Base-by-base conservation (phyloP, 30 jellyfish, hydroid and myxozoan species). In the Hydractinia symbiolongicarpus region DNA sequence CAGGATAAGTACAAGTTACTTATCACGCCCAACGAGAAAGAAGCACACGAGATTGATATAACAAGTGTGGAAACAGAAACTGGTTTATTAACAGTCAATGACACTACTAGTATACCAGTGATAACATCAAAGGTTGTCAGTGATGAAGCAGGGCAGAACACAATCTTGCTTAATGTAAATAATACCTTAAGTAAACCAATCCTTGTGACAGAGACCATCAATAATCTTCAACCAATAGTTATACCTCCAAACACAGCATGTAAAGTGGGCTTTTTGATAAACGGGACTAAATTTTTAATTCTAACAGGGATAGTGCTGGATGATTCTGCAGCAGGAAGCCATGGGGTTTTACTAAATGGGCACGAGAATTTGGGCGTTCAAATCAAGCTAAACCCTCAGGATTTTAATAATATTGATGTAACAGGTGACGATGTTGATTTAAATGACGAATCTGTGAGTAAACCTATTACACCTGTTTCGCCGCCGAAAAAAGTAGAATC, bases 221-320 rank as follows among this genome's bases (percentile, higher is more conserved):
- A 81, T 71, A 67, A 72, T n/a, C 66, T 88, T 86, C 78, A 78
- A 66, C 99, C 99, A 4, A 66, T 93, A 5, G 86, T 93, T 52
- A 87, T 93, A 4, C 95, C 93, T 8, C 95, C 91, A 66, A 70
- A 80, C 14, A 82, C 85, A 16, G 64, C 81, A 15, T 86, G 96
- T 72, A 90, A 83, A 55, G 94, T 93, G 21, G 96, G 96, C 5
- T 86, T 93, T 83, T 83, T 81, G 54, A 90, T 93, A 66, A 88
- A 83, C 54, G 84, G 83, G 51, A 62, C 95, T 8, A 84, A 85
- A 15, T 84, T n/a, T 60, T 83, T 88, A 9, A 73, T 84, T 20
- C 68, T 93, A 14, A 78, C 93, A n/a, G 99, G 89, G n/a, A 54
- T 93, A 9, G 64, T 84, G 14, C 79, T 93, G 5, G 90, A 86